Evolutionary conservation across 2,113 vertebrate genomes (phyloP), one percentile per base, ranked within the genome.

Genomic region (Sinocyclocheilus grahami): DNA sequence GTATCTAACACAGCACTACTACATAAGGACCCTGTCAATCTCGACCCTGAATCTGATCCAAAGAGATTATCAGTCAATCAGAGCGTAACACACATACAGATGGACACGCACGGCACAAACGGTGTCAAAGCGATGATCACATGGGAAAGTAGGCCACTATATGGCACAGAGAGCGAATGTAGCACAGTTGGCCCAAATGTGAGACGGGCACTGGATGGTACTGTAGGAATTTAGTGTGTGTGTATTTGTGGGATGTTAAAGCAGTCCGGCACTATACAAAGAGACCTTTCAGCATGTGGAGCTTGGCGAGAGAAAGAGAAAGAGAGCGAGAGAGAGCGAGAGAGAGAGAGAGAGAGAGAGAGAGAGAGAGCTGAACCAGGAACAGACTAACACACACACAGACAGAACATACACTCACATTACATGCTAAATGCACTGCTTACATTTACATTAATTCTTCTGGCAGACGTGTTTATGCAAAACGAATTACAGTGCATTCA

Each of bases 161-260:
- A 46, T 53, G 37, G 75, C 27, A 78, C 46, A n/a, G 58, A 85
- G n/a, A 74, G 80, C 22, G n/a, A 62, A 24, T 46, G 58, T 10
- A 71, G 63, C 58, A 86, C 46, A 76, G 58, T 69, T 27, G n/a
- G 71, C 27, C 18, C 14, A 7, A 75, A 65, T 86, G 62, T 69
- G 77, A 88, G 83, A 85, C 82, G 58, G 83, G 83, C 79, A 87
- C 79, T 79, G 79, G 86, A 85, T 86, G 88, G 86, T 85, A 89
- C 88, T 86, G 83, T 74, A 74, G 65, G 18, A 62, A 87, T 63
- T 69, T 53, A 48, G 6, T 16, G 48, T 30, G 42, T 53, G 42
- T 83, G 67, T 60, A 7, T 83, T 33, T 71, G 81, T 37, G 82
- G 78, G 81, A 87, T 78, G 27, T 46, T 51, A 74, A 85, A n/a